Evolutionary conservation across 2,888 invertebrate genomes (phyloP), one percentile per base, ranked within the genome.

Genomic region (Orthonychiurus folsomi): DNA sequence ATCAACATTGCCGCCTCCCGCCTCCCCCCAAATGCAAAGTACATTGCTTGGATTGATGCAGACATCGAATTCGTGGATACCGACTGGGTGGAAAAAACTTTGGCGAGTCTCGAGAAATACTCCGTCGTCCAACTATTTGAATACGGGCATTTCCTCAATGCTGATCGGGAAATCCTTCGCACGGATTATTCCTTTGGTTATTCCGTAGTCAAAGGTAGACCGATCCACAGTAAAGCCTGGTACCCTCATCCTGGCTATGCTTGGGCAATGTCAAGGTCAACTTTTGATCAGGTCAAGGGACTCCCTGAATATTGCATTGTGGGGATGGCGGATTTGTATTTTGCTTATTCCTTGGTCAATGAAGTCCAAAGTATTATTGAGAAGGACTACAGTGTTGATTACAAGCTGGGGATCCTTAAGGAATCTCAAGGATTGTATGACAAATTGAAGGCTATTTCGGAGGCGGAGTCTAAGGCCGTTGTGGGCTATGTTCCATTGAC

Each of bases 161-260:
- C 63, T 2, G 24, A 18, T 2, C 56, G 37, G 12, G 20, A 63
- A 56, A 20, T 60, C 18, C 28, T 63, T 3, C 9, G 55, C 15
- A 55, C 55, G 2, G 60, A 63, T 28, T 60, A 60, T 24, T 55
- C 58, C 9, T 63, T 63, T 25, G 63, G 63, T 1, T 63, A 60
- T 47, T 60, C 63, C 1, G 63, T 60, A 2, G 56, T 60, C 3
- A 53, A 63, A n/a, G 59, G 48, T 20, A 63, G 60, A 50, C 26
- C 48, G 5, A 60, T 63, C 20, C 55, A 63, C 25, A 59, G 60
- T 12, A 56, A 59, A 20, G 60, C 59, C 21, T 63, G 63, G 63
- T 60, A 63, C 26, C 63, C 63, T 20, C 63, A 60, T 25, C 50
- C 63, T 1, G 63, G 63, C 3, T 63, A 63, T 47, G 63, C 56